Conservation (phyloP, 92 coral and sea anemone species). For the Phenganax marumi region DNA sequence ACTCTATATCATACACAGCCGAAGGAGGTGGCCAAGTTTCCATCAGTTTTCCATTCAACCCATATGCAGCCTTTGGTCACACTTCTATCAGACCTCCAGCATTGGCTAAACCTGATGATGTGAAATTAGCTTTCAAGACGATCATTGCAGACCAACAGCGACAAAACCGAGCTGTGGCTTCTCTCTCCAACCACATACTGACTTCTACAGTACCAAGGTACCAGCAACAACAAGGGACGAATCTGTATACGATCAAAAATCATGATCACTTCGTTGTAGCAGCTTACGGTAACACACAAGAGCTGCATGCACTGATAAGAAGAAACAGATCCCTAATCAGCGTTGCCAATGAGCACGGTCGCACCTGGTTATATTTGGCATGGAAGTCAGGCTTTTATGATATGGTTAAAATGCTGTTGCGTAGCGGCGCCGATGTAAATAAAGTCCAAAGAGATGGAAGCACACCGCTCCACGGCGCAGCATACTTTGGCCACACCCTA, state of each 20-base stretch:
- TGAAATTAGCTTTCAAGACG: not conserved
- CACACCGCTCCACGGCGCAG: slow-evolving; percentile 67
- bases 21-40: not conserved
- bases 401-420: slow-evolving; percentile 46
- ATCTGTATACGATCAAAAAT: not conserved
- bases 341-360: slow-evolving; percentile 49
- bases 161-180: not conserved
- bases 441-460: slow-evolving; percentile 56
- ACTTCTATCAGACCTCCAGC: not conserved
- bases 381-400: slow-evolving; percentile 66
- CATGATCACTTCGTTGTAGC: slow-evolving; percentile 48
- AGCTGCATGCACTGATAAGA: slow-evolving; percentile 39
- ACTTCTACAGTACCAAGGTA: slow-evolving; percentile 10
- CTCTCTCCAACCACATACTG: not conserved
- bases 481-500: slow-evolving; percentile 53
- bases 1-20: not conserved
- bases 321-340: slow-evolving; percentile 1
- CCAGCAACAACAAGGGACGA: not conserved
- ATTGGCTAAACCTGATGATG: not conserved
- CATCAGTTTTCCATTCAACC: not conserved
- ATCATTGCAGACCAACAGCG: not conserved
- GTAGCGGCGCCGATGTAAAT: slow-evolving; percentile 52
- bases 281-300: slow-evolving; percentile 53
- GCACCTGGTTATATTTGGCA: slow-evolving; percentile 55
- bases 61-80: not conserved